Conservation (phyloP, 2,797 vertebrate species). For the Masticophis lateralis region DNA sequence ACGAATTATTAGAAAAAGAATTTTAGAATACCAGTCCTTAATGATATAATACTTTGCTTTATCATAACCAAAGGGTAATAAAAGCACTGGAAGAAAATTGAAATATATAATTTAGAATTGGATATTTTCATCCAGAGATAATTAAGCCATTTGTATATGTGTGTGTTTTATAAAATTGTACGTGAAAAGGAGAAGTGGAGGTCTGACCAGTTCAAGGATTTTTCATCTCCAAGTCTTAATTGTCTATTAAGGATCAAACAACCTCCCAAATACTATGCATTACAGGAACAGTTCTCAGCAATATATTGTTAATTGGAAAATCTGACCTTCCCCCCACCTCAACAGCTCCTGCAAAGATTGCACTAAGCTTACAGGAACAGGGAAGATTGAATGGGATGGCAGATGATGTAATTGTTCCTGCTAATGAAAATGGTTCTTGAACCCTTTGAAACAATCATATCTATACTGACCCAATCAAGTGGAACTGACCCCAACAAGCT, state of each 20-base stretch:
- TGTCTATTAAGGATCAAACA: neutral
- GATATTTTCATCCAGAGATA: neutral
- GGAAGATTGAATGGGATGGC: neutral
- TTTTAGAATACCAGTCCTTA: neutral
- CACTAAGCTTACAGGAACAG: neutral
- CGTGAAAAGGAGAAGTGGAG: neutral
- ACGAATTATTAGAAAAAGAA: neutral
- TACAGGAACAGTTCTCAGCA: neutral
- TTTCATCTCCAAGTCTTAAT: neutral
- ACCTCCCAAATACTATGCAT: neutral
- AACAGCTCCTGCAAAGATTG: neutral
- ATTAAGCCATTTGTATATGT: neutral
- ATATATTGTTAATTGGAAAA: neutral
- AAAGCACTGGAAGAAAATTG: neutral
- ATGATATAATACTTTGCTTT: neutral
- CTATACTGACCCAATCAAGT: neutral
- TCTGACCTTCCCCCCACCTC: neutral
- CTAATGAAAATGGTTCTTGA: neutral
- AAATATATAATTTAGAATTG: neutral
- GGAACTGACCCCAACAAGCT: neutral
- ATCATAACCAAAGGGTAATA: neutral
- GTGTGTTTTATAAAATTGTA: neutral
- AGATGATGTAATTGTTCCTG: neutral
- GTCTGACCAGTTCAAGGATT: neutral
- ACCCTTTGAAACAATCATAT: neutral